Conservation (phyloP, 2,888 invertebrate species). For the Diabrotica balteata region DNA sequence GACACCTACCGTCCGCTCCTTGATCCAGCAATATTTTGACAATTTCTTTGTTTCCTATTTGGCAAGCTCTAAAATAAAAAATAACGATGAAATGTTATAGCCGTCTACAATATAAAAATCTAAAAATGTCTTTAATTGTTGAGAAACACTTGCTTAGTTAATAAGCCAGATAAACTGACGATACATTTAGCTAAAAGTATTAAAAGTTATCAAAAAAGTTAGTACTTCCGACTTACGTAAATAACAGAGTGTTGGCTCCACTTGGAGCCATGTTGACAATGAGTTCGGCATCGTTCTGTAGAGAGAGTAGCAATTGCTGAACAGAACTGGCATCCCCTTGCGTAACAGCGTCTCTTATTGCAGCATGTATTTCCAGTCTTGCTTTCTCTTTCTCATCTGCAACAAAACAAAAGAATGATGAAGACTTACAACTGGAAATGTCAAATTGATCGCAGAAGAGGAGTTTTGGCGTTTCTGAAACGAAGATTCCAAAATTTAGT, state of each 20-base stretch:
- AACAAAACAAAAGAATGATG: neutral
- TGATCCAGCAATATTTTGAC: slow-evolving; percentile 79
- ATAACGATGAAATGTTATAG: neutral
- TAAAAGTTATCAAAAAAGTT: no score
- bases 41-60: slow-evolving; percentile 80
- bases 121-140: no score
- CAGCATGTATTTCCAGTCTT: slow-evolving; percentile 75
- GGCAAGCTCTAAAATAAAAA: slow-evolving; percentile 73
- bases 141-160: no score
- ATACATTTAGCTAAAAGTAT: no score
- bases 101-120: no score
- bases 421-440: no score
- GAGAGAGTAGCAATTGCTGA: slow-evolving; percentile 69
- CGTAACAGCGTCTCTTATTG: slow-evolving; percentile 78
- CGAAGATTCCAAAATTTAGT: no score
- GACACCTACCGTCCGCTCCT: slow-evolving; percentile 88
- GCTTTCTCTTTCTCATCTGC: slow-evolving; percentile 77
- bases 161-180: no score
- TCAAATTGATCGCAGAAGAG: no score
- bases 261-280: slow-evolving; percentile 87
- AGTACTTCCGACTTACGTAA: slow-evolving; percentile 68
- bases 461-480: no score
- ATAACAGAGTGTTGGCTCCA: slow-evolving; percentile 87
- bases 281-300: slow-evolving; percentile 70
- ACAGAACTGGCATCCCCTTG: slow-evolving; percentile 76